Conservation (phyloP, 2,888 invertebrate genomes). For the Sepioteuthis lessoniana region DNA sequence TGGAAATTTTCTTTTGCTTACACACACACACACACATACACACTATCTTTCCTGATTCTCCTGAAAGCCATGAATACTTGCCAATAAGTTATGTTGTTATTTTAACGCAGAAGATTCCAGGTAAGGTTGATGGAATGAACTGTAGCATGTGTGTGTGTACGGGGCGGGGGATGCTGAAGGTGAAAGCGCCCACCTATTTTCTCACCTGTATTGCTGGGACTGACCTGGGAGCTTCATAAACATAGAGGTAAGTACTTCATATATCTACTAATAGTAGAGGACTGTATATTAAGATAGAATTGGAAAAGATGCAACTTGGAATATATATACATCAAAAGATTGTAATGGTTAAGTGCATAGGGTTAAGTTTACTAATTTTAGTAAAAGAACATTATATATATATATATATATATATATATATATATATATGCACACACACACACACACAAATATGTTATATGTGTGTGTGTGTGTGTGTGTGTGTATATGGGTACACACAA, state of each 20-base stretch:
- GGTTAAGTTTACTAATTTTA: neutral
- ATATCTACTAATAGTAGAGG: neutral
- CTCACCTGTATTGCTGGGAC: neutral
- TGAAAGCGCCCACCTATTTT: constrained; percentile 14
- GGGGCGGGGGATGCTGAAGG: neutral
- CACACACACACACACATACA: too few relatives aligned
- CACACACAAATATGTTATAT: too few relatives aligned
- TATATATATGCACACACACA: too few relatives aligned
- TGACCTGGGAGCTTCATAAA: neutral
- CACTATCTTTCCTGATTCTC: too few relatives aligned
- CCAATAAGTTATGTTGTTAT: neutral
- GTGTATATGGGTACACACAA: too few relatives aligned
- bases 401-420: neutral
- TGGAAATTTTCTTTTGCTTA: too few relatives aligned
- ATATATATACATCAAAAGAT: neutral
- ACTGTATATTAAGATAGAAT: neutral
- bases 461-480: too few relatives aligned
- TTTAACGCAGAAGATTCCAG: neutral
- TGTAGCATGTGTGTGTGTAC: neutral
- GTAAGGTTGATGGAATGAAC: neutral
- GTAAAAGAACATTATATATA: neutral
- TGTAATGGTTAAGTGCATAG: neutral
- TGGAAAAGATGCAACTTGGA: neutral
- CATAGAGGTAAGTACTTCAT: neutral
- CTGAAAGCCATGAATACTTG: neutral